A percentile compares a stretch with the other conserved stretches of the same genome.
These are phyloP conservation scores for Aphaenogaster rudis DNA, from an alignment of 1,140 invertebrate genomes.

Conservation along the genomic window DNA sequence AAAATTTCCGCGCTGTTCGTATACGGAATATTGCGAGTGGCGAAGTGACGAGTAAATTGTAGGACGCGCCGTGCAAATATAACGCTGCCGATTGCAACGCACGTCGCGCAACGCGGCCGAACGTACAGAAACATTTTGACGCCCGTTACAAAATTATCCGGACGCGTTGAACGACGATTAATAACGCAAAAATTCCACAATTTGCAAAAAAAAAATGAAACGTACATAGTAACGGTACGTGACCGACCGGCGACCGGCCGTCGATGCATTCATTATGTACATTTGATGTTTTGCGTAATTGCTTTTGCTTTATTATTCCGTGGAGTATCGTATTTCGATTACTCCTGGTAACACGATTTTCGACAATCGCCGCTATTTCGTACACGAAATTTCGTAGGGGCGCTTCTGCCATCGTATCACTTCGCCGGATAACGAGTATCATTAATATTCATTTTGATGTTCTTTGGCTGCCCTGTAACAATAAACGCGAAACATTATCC, in stretches of 20 bases:
- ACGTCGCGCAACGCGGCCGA: not conserved
- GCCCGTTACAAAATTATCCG: constrained; percentile 54
- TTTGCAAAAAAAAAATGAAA: not conserved
- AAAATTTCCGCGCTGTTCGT: constrained; percentile 19
- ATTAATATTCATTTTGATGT: constrained; percentile 59
- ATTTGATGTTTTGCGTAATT: constrained; percentile 61
- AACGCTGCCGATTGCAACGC: constrained; percentile 37
- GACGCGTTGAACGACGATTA: constrained; percentile 17
- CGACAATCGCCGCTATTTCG: constrained; percentile 30
- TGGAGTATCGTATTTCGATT: constrained; percentile 61
- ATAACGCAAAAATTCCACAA: constrained; percentile 27
- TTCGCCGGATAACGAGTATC: constrained; percentile 31
- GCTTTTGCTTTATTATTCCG: constrained; percentile 54
- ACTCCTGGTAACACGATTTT: constrained; percentile 40
- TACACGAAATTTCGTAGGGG: constrained; percentile 32
- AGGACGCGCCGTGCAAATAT: constrained; percentile 40
- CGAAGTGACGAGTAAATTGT: constrained; percentile 46
- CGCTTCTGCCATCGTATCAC: constrained; percentile 19
- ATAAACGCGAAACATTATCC: constrained; percentile 45
- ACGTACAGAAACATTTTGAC: constrained; percentile 39
- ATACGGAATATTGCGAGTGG: constrained; percentile 6
- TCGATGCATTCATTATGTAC: constrained; percentile 42
- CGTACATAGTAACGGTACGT: no score
- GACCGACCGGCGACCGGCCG: not conserved
- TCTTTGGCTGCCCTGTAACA: constrained; percentile 44